These are phyloP conservation scores for Grammomys dolichurus DNA, from an alignment of 2,113 vertebrate genomes.

Conservation along the genomic window DNA sequence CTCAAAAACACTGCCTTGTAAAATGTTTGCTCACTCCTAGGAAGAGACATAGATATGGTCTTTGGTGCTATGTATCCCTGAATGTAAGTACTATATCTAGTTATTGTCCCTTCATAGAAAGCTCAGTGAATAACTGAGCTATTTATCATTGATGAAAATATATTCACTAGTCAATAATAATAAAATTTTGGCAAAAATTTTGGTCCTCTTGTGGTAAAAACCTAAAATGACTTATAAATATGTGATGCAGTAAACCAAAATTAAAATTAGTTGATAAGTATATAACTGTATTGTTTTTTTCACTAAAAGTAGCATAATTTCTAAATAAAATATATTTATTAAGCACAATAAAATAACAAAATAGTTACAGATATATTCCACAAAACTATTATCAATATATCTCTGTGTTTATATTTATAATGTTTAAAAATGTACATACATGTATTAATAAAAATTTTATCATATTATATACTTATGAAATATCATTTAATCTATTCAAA, in stretches of 20 bases:
- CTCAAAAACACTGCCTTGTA: neutral
- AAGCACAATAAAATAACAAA: conserved; percentile 9
- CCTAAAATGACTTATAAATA: neutral
- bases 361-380: neutral
- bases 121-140: neutral
- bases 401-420: neutral
- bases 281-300: neutral
- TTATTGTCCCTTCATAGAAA: neutral
- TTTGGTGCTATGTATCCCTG: neutral
- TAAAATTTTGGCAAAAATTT: conserved; percentile 35
- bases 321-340: conserved; percentile 33
- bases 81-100: neutral
- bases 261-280: conserved; percentile 25
- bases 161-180: conserved; percentile 2
- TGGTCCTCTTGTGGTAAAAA: neutral
- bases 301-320: neutral
- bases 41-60: neutral
- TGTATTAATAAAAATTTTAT: neutral
- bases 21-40: neutral
- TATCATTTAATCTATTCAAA: neutral
- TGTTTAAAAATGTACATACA: neutral
- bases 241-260: neutral
- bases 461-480: neutral
- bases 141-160: neutral
- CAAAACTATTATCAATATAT: neutral